Base-by-base conservation (phyloP, 2,797 vertebrate genomes). In the Danionella dracula region DNA sequence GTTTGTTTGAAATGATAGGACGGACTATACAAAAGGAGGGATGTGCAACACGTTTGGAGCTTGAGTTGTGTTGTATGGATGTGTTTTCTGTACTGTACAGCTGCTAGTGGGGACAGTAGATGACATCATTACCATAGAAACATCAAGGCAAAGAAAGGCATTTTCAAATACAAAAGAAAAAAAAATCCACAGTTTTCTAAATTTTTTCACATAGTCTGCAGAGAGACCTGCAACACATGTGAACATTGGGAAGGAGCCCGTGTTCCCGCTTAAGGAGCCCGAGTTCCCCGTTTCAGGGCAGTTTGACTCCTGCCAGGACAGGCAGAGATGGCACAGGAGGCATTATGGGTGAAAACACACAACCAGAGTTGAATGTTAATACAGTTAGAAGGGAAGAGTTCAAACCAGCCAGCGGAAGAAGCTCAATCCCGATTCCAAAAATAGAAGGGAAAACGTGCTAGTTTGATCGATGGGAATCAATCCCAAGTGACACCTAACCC, bases 1-100 rank as follows among this genome's bases (percentile, higher is more conserved):
- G 85, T 90, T 87, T 93, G 90, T 86, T 87, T 92, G 92, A 96
- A 94, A 94, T 94, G 87, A 92, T 89, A 92, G 96, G 96, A 99
- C 95, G 92, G 94, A 94, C 92, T 93, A 87, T 90, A 92, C 90
- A 84, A 82, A 82, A 77, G 84, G 84, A 88, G 80, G 89, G 85
- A 89, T 91, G 91, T 94, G 92, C 90, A 92, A 91, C 79, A 74
- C 89, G 86, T 87, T 83, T 78, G 83, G 78, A 81, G 78, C 76
- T 85, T 82, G 77, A 81, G 78, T 80, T 41, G 66, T 59, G 74
- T 72, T 72, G 51, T 70, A 76, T 67, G 59, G 40, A 70, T 68
- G 59, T 78, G 58, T 62, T 54, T 11, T 83, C 79, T 78, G 74
- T 78, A 76, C 78, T 85, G 81, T 82, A 85, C 84, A 86, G 65